phyloP scores from a whole-genome alignment of 2,888 invertebrate species.

The Isotomurus palustris region DNA sequence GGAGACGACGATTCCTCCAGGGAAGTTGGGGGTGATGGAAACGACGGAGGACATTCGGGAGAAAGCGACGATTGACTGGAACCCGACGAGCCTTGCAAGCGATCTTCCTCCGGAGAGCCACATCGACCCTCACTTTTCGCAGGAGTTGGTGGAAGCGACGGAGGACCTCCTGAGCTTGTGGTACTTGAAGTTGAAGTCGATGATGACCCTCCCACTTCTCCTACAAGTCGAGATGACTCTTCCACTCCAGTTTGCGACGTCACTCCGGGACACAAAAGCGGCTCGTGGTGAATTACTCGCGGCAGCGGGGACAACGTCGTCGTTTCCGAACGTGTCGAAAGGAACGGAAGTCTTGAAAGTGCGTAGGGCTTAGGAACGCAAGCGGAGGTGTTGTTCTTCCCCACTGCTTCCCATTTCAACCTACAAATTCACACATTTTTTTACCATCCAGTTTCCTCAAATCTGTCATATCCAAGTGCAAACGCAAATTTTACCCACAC shows the following conservation, averaged over 20 bases:
- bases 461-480: too few species aligned
- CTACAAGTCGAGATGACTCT: slow-evolving; percentile 1
- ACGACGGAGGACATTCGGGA: background rate
- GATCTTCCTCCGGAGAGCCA: background rate
- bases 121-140: background rate
- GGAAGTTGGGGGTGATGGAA: slow-evolving; percentile 9
- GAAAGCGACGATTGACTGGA: slow-evolving; percentile 13
- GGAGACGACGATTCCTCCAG: slow-evolving; percentile 10
- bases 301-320: background rate
- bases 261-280: too few species aligned
- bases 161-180: slow-evolving; percentile 6
- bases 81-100: too few species aligned
- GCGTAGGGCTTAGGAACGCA: slow-evolving; percentile 2
- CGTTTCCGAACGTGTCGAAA: background rate
- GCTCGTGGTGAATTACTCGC: background rate
- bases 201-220: slow-evolving; percentile 12
- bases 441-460: too few species aligned
- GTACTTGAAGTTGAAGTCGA: slow-evolving; percentile 4
- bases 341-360: slow-evolving; percentile 2
- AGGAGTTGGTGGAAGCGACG: slow-evolving; percentile 19
- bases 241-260: too few species aligned
- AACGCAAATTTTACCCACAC: too few species aligned
- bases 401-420: too few species aligned
- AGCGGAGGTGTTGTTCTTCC: too few species aligned
- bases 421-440: too few species aligned